A percentile compares a stretch with the other conserved stretches of the same genome.
Conservation (phyloP, 2,797 vertebrate species). For the Sebastes glaucus region DNA sequence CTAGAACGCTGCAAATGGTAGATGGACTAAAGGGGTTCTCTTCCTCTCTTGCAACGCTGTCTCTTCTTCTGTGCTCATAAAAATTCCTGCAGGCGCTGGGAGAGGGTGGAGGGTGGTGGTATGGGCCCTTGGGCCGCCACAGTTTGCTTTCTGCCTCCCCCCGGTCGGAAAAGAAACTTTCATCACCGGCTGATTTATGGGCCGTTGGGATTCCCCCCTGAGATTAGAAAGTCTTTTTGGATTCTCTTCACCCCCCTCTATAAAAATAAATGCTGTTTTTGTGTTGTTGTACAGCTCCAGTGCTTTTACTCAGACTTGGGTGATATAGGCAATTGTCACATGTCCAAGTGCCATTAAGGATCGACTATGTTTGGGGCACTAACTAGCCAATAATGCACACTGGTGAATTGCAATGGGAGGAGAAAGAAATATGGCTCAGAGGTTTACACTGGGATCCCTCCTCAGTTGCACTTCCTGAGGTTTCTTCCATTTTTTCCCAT, state of each 20-base stretch:
- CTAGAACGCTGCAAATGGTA: constrained; percentile 1
- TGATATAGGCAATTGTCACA: constrained; percentile 17
- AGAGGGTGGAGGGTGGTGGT: constrained; percentile 55
- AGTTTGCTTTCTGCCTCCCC: constrained; percentile 80
- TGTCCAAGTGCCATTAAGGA: constrained; percentile 14
- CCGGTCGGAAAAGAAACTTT: constrained; percentile 82
- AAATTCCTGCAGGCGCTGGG: constrained; percentile 77
- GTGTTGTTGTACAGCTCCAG: constrained; percentile 72
- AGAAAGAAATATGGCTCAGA: neutral
- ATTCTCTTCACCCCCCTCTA: constrained; percentile 67
- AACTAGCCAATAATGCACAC: constrained; percentile 25
- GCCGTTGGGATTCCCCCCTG: constrained; percentile 67
- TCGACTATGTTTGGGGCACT: constrained; percentile 37
- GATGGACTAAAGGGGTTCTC: constrained; percentile 23
- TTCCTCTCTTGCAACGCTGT: constrained; percentile 48
- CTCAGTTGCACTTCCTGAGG: too few relatives aligned
- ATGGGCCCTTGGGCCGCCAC: constrained; percentile 59
- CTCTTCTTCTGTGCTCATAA: constrained; percentile 79
- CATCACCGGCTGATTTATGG: constrained; percentile 86
- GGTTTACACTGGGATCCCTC: neutral
- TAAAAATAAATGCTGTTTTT: constrained; percentile 75
- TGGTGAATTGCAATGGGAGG: neutral
- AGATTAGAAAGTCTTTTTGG: constrained; percentile 80
- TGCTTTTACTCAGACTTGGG: constrained; percentile 27
- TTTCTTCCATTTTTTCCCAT: too few relatives aligned